Conservation (phyloP, 1,140 invertebrate genomes). For the Dendrolimus kikuchii region DNA sequence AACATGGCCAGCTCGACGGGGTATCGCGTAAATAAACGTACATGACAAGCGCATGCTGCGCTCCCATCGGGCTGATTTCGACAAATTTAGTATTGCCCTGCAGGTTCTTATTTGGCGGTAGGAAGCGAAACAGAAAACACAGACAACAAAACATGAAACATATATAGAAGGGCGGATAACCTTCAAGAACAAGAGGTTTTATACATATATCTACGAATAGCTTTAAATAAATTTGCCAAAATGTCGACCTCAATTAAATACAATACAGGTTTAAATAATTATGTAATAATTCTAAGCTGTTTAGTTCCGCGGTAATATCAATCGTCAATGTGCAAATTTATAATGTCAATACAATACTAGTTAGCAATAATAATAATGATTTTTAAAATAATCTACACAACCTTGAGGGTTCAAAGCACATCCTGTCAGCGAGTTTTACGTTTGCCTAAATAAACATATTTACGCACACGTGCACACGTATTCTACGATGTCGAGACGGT, state of each 20-base stretch:
- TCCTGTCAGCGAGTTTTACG: slow-evolving; percentile 55
- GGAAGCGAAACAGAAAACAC: slow-evolving; percentile 12
- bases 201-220: neutral
- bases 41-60: slow-evolving; percentile 36
- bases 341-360: slow-evolving; percentile 2
- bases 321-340: slow-evolving; percentile 2
- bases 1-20: slow-evolving; percentile 44
- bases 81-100: slow-evolving; percentile 35
- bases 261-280: neutral
- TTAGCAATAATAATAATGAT: slow-evolving; percentile 31
- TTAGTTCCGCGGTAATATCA: neutral
- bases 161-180: slow-evolving; percentile 1
- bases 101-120: slow-evolving; percentile 11
- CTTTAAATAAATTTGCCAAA: slow-evolving; percentile 6
- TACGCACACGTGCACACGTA: slow-evolving; percentile 42
- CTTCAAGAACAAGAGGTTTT: slow-evolving; percentile 4
- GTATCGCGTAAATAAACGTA: slow-evolving; percentile 60
- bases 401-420: slow-evolving; percentile 64
- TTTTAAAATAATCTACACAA: slow-evolving; percentile 43
- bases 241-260: slow-evolving; percentile 7
- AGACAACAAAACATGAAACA: slow-evolving; percentile 6
- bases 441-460: slow-evolving; percentile 64
- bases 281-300: neutral
- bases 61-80: slow-evolving; percentile 30
- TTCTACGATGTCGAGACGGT: slow-evolving; percentile 11